A percentile compares a stretch with the other conserved stretches of the same genome.
phyloP scores from a whole-genome alignment of 2,888 invertebrate genomes.

The Thereva unica region DNA sequence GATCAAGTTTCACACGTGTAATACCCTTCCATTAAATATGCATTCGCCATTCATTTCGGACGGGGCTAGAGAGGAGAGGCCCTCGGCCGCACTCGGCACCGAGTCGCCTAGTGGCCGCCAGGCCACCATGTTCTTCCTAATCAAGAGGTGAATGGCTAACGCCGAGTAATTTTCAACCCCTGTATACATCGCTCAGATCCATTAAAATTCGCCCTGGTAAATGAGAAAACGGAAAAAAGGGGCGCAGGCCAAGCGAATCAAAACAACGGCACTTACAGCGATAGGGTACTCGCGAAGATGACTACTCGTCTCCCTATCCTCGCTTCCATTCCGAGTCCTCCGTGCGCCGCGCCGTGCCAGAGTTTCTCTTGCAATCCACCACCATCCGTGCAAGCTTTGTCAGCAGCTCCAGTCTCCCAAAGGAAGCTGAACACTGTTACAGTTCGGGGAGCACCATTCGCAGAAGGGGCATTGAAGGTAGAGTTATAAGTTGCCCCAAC shows the following conservation, averaged over 20 bases:
- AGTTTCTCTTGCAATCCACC: slow-evolving; percentile 2
- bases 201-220: slow-evolving; percentile 25
- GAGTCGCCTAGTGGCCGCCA: background rate
- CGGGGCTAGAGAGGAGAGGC: slow-evolving; percentile 10
- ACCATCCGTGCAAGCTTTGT: too few relatives aligned
- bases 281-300: slow-evolving; percentile 17
- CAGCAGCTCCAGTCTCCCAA: too few relatives aligned
- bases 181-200: slow-evolving; percentile 13
- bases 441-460: slow-evolving; percentile 4
- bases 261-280: slow-evolving; percentile 31
- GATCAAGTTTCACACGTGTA: slow-evolving; percentile 34
- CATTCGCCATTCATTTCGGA: slow-evolving; percentile 21
- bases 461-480: slow-evolving; percentile 18
- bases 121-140: slow-evolving; percentile 21
- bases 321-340: background rate
- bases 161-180: slow-evolving; percentile 31
- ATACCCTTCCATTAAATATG: slow-evolving; percentile 36
- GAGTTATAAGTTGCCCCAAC: slow-evolving; percentile 15
- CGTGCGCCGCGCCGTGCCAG: background rate
- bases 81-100: background rate
- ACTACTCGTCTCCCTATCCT: slow-evolving; percentile 13
- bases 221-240: slow-evolving; percentile 4
- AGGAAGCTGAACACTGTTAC: background rate
- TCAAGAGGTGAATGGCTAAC: slow-evolving; percentile 34
- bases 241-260: slow-evolving; percentile 25